Evolutionary conservation across 1,140 invertebrate genomes (phyloP).

Genomic region (Drosophila quadrilineata): DNA sequence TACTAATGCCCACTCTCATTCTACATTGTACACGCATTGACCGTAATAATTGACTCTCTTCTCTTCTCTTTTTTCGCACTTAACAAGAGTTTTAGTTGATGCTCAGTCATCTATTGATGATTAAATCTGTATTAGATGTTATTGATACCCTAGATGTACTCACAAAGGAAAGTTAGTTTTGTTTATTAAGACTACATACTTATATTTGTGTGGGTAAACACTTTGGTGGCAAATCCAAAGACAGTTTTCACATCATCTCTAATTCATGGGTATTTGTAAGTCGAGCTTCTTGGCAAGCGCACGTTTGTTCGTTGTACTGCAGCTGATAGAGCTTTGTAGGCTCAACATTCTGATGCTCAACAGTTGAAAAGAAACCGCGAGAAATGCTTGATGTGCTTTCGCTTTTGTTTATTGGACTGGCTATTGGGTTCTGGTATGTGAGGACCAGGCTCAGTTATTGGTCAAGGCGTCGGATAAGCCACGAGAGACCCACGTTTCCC

Average conservation of each 20-base stretch:
- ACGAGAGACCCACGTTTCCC: conserved; percentile 43
- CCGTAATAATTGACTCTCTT: too few relatives aligned
- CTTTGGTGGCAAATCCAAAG: too few relatives aligned
- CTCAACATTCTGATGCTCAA: not conserved
- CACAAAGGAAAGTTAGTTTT: too few relatives aligned
- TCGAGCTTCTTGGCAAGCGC: not conserved
- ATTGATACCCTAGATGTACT: too few relatives aligned
- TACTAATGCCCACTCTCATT: too few relatives aligned
- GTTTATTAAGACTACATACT: not conserved
- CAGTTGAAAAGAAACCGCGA: conserved; percentile 45
- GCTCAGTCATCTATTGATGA: too few relatives aligned
- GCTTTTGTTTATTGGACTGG: conserved; percentile 38
- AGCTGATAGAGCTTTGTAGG: conserved; percentile 19
- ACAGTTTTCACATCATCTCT: too few relatives aligned
- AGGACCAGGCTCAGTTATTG: conserved; percentile 78
- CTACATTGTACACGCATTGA: too few relatives aligned
- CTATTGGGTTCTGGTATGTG: conserved; percentile 54
- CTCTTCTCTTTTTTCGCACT: too few relatives aligned
- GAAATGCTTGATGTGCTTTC: conserved; percentile 60
- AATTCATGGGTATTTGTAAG: not conserved
- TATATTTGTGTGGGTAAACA: too few relatives aligned
- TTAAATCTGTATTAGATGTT: too few relatives aligned
- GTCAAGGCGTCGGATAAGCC: conserved; percentile 78
- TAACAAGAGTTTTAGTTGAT: too few relatives aligned
- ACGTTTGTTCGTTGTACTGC: conserved; percentile 16